Evolutionary conservation across 2,888 invertebrate species (phyloP).

Genomic region (Unio pictorum): DNA sequence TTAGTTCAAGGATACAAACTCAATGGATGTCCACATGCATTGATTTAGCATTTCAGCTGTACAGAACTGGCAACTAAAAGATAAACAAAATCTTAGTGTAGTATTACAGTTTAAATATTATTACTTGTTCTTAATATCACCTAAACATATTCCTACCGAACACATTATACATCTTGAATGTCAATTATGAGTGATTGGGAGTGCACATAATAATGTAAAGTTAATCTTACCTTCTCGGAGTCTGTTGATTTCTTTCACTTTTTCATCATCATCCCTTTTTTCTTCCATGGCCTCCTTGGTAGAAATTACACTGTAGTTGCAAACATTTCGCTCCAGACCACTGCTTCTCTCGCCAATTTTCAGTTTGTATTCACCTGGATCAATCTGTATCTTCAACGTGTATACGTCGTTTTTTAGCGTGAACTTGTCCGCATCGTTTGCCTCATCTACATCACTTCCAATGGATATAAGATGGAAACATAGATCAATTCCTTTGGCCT

Average conservation of each 20-base stretch:
- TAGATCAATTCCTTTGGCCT: conserved; percentile 26
- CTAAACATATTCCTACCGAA: too few relatives aligned
- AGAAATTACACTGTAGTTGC: conserved; percentile 56
- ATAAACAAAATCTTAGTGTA: too few relatives aligned
- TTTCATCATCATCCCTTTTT: conserved; percentile 1
- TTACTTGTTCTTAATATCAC: too few relatives aligned
- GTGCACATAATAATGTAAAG: too few relatives aligned
- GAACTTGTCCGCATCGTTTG: conserved; percentile 12
- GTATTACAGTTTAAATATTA: too few relatives aligned
- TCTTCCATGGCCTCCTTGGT: conserved; percentile 13
- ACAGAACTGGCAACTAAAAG: too few relatives aligned
- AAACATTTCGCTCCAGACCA: conserved; percentile 50
- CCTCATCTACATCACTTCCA: conserved; percentile 21
- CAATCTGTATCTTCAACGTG: conserved; percentile 21
- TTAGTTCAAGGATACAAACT: too few relatives aligned
- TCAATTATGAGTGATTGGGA: too few relatives aligned
- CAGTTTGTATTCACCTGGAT: conserved; percentile 32
- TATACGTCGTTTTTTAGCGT: conserved; percentile 28
- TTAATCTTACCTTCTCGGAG: conserved; percentile 33
- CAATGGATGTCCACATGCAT: too few relatives aligned
- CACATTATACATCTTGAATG: too few relatives aligned
- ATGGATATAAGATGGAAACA: conserved; percentile 18
- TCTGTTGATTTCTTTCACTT: conserved; percentile 18
- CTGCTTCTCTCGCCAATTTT: conserved; percentile 29
- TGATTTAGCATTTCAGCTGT: too few relatives aligned